These are phyloP conservation scores for Helarctos malayanus DNA, from an alignment of 2,797 vertebrate species.

Conservation along the genomic window DNA sequence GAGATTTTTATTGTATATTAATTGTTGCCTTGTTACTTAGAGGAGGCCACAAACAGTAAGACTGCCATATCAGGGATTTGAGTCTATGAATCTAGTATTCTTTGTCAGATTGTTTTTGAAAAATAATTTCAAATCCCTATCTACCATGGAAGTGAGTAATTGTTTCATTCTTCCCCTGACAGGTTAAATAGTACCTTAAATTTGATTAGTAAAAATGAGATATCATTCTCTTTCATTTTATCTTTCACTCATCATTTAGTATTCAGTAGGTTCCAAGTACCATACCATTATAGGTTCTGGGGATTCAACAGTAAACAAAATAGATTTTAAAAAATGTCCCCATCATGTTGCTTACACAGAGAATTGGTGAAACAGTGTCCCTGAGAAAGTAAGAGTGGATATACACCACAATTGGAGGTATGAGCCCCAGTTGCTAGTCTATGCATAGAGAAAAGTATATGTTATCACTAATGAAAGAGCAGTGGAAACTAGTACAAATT, in stretches of 20 bases:
- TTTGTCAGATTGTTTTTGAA: neutral
- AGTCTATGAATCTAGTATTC: neutral
- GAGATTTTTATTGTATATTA: neutral
- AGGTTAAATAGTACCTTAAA: neutral
- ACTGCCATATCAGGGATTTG: neutral
- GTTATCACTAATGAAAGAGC: neutral
- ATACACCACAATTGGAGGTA: neutral
- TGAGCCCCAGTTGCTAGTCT: neutral
- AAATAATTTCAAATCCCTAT: neutral
- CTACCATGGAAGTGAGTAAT: neutral
- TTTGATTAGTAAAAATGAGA: neutral
- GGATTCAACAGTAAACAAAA: neutral
- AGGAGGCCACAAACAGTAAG: neutral
- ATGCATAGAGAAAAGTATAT: neutral
- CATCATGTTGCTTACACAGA: neutral
- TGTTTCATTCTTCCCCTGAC: neutral
- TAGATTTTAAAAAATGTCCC: neutral
- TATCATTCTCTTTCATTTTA: neutral
- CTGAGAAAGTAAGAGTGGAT: neutral
- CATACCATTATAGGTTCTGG: neutral
- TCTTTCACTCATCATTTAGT: neutral
- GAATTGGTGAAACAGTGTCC: neutral
- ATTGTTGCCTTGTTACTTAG: neutral
- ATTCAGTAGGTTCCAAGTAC: neutral
- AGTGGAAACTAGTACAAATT: neutral